phyloP scores from a whole-genome alignment of 2,113 vertebrate genomes.

The Ifrita kowaldi region DNA sequence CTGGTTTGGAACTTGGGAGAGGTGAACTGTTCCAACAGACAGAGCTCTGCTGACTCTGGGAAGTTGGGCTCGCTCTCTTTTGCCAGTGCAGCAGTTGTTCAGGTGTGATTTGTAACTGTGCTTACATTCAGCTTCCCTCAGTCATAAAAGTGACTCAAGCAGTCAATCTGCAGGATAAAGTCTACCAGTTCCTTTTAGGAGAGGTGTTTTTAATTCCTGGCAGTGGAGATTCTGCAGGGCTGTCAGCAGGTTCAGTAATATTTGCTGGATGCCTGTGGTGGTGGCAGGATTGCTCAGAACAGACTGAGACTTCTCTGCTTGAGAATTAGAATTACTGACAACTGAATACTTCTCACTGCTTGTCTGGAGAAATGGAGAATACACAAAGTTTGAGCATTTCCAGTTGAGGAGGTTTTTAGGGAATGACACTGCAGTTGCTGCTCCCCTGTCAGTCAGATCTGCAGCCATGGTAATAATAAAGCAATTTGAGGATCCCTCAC shows the following conservation, averaged over 20 bases:
- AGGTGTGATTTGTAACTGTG: slow-evolving; percentile 8
- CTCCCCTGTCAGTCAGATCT: not conserved
- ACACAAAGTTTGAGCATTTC: not conserved
- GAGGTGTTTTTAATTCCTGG: not conserved
- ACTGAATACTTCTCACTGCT: not conserved
- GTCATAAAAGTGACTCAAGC: not conserved
- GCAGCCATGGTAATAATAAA: not conserved
- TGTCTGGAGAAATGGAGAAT: not conserved
- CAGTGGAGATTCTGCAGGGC: not conserved
- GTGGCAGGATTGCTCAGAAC: not conserved
- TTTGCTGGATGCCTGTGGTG: not conserved
- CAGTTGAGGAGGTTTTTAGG: not conserved
- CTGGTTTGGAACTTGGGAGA: slow-evolving; percentile 2
- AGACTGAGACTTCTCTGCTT: not conserved
- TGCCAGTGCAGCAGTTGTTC: not conserved
- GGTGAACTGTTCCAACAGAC: not conserved
- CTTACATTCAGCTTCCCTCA: not conserved
- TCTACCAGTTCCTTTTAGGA: not conserved
- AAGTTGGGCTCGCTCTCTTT: not conserved
- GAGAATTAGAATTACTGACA: not conserved
- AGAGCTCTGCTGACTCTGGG: slow-evolving; percentile 17
- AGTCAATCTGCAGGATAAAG: not conserved
- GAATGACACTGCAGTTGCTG: not conserved
- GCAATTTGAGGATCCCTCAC: not conserved
- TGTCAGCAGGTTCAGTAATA: not conserved